Conservation (phyloP, 2,113 vertebrate genomes). For the Heteronetta atricapilla region DNA sequence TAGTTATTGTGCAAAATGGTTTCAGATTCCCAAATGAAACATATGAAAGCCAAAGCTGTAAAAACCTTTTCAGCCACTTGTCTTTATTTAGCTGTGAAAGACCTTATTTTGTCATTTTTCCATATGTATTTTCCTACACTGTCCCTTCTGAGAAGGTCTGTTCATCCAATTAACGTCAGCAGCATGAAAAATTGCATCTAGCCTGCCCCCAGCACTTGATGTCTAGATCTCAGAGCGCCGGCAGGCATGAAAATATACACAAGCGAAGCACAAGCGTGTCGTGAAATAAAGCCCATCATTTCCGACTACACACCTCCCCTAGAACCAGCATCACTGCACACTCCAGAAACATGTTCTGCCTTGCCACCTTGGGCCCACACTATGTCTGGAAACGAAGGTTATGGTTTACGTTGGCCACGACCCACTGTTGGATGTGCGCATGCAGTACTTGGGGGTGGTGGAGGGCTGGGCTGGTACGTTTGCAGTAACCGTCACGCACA, state of each 20-base stretch:
- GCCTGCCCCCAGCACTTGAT: neutral
- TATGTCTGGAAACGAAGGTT: neutral
- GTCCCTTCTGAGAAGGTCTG: constrained; percentile 46
- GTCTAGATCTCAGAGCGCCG: constrained; percentile 24
- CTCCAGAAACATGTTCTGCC: neutral
- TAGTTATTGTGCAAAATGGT: constrained; percentile 6
- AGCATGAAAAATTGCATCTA: constrained; percentile 29
- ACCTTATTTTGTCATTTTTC: constrained; percentile 47
- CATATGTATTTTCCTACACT: neutral
- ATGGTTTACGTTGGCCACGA: neutral
- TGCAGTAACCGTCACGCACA: neutral
- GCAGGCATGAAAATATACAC: constrained; percentile 20
- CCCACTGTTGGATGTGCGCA: neutral
- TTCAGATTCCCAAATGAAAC: constrained; percentile 37
- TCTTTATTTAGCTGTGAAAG: constrained; percentile 45
- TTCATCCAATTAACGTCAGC: constrained; percentile 46
- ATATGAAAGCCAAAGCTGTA: constrained; percentile 24
- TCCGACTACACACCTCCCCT: constrained; percentile 4
- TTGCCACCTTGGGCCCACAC: neutral
- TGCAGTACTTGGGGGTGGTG: neutral
- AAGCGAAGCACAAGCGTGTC: neutral
- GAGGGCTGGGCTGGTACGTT: neutral
- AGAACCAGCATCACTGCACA: neutral
- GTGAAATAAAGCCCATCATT: constrained; percentile 3
- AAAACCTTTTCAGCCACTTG: constrained; percentile 30